Base-by-base conservation (phyloP, 2,888 invertebrate species). In the Cheilosia pagana region DNA sequence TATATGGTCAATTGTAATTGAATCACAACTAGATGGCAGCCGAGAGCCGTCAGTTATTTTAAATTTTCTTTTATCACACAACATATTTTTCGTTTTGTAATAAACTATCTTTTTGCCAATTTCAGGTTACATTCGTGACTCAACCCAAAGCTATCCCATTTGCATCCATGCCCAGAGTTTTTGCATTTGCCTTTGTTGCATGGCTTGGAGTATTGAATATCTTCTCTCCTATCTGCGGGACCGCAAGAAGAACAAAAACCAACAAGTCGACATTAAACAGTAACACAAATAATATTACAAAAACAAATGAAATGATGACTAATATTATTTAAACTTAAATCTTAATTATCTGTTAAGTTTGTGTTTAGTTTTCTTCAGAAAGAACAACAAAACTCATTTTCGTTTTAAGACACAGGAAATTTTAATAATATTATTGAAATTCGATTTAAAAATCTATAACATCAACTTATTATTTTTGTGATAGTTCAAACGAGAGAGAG, bases 141-240 rank as follows among this genome's bases (percentile, higher is more conserved):
- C 92, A 86, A 95, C 95, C 4, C 92, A 92, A 65, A 95, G 95
- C 89, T 96, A 94, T 89, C 93, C 95, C 0, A 93, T 93, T 7
- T 95, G 95, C 89, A 94, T 96, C 78, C 95, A 95, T 91, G 94
- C 95, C 4, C 95, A 96, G 89, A 95, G 95, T 81, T 93, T 94
- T 6, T 93, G 95, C 81, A 95, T 96, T 57, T 92, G 95, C 92
- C 91, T 94, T 0, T 95, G 95, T 88, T 94, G 94, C 6, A 81
- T 95, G 5, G 95, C 95, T 1, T 96, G 95, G 96, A 92, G 93
- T 79, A 92, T 95, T 19, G 96, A 96, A 89, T 91, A 91, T 72
- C 78, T 90, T 48, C 81, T 89, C n/a, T 88, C 88, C 68, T 91
- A 87, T 67, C 59, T 89, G 0, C 88, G 88, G 12, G 85, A 87